Base-by-base conservation (phyloP, 2,113 vertebrate genomes). In the Lepus timidus region DNA sequence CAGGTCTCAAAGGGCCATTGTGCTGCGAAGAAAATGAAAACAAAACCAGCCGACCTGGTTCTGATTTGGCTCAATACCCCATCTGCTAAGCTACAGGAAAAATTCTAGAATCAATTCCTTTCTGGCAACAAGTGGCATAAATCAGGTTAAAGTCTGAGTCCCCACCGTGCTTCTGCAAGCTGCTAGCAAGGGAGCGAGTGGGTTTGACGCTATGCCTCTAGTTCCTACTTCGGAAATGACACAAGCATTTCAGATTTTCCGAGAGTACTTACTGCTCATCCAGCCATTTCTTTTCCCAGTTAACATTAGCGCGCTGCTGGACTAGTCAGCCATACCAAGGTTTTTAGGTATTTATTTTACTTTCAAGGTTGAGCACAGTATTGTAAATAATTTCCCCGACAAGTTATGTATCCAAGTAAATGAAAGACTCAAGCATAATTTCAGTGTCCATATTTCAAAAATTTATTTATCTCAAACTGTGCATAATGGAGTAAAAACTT, bases 381-480 rank as follows among this genome's bases (percentile, higher is more conserved):
- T 84, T 87, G 61, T 39, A 86, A 88, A 58, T 58, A 14, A 14
- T 19, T 95, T 91, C 85, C 95, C 95, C 29, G 19, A 94, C 55
- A 88, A 93, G 95, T 86, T 95, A 88, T 52, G 79, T 74, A 71
- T 76, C 89, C 91, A 99, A 99, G 98, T 98, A 99, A 99, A 99
- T 99, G 98, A 98, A 99, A 99, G 99, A 99, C 98, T 99, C 99
- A 97, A 99, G 97, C 98, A 98, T 97, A 98, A 99, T 99, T 98
- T 99, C 99, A 99, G 99, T 99, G 99, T 99, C 99, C 99, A 99
- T 99, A 99, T 99, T 99, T 99, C 99, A 99, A 99, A 99, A 99
- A 99, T 99, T 99, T 99, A 99, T 99, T 99, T 99, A 99, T 99
- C 99, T 99, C 99, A 99, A 99, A 99, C 99, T 99, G 98, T 99